Base-by-base conservation (phyloP, 2,113 vertebrate genomes). In the Dromiciops gliroides region DNA sequence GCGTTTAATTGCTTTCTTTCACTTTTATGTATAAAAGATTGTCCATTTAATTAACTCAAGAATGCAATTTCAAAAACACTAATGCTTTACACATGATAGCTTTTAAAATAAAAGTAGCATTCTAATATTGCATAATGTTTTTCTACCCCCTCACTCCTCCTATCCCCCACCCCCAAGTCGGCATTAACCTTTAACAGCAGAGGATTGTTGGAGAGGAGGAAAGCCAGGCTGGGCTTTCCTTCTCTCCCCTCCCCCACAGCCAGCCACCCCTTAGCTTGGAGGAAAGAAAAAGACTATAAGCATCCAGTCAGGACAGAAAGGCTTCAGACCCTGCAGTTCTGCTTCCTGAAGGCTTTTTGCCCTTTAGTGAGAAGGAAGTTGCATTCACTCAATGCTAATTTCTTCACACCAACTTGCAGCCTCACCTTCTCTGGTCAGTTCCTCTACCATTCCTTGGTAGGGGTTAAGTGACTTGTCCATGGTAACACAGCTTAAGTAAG, bases 21-120 rank as follows among this genome's bases (percentile, higher is more conserved):
- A 98, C 98, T 98, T 99, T 98, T 99, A 98, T 98, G 98, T 98
- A 97, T 98, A 98, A 98, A 98, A 99, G 98, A 99, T 99, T 98
- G 98, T 99, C 99, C 98, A 98, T 99, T 99, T 99, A 99, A 99
- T 99, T 99, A 99, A 99, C 98, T 99, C 48, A 96, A 98, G 98
- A 98, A 99, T 98, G 99, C 99, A 98, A 98, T 99, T 99, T 98
- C 98, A 98, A 98, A 99, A 99, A 97, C 98, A 93, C 98, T 99
- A 98, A 98, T 98, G 98, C 98, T 99, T 99, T 98, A 98, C 99
- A 99, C 98, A 99, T 99, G 98, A 98, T 96, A 95, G 98, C 99
- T 98, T 98, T 99, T 99, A 98, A 99, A 99, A 98, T 98, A 98
- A 98, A 98, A 99, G 98, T 97, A 97, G 97, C 94, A 49, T 97